Evolutionary conservation across 2,888 invertebrate genomes (phyloP).

Genomic region (Amiota minor): DNA sequence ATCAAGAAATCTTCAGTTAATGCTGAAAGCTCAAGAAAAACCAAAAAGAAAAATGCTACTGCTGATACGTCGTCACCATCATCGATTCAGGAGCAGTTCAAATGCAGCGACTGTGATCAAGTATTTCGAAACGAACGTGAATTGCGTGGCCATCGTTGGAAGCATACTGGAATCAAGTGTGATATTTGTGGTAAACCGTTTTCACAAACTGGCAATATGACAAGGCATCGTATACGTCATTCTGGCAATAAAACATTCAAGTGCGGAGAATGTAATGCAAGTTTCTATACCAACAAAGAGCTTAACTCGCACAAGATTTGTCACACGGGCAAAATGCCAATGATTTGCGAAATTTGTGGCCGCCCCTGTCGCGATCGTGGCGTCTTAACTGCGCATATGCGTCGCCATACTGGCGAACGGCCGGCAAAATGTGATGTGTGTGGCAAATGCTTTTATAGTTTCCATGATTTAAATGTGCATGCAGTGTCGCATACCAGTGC

Average conservation of each 20-base stretch:
- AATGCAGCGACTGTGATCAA: constrained; percentile 61
- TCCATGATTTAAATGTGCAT: constrained; percentile 69
- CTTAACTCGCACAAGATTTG: constrained; percentile 64
- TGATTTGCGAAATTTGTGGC: constrained; percentile 67
- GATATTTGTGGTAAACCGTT: constrained; percentile 69
- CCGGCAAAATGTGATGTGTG: constrained; percentile 67
- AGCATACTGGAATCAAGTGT: constrained; percentile 69
- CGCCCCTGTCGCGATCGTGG: constrained; percentile 66
- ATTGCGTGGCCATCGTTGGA: constrained; percentile 63
- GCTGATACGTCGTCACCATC: background rate
- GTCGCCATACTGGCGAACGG: constrained; percentile 65
- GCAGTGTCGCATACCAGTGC: constrained; percentile 67
- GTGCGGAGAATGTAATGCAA: constrained; percentile 63
- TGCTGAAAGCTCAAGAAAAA: background rate
- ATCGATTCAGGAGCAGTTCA: constrained; percentile 39
- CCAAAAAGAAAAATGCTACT: constrained; percentile 16
- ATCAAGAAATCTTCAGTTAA: too few relatives aligned
- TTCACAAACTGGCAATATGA: constrained; percentile 68
- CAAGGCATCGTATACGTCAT: constrained; percentile 67
- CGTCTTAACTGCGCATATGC: constrained; percentile 68
- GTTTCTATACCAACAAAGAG: constrained; percentile 67
- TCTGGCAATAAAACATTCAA: constrained; percentile 69
- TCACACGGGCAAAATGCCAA: constrained; percentile 65
- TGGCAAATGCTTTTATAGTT: constrained; percentile 66
- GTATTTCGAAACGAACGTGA: constrained; percentile 62